A percentile compares a stretch with the other conserved stretches of the same genome.
Conservation (phyloP, 2,888 invertebrate species). For the Cataglyphis livida region DNA sequence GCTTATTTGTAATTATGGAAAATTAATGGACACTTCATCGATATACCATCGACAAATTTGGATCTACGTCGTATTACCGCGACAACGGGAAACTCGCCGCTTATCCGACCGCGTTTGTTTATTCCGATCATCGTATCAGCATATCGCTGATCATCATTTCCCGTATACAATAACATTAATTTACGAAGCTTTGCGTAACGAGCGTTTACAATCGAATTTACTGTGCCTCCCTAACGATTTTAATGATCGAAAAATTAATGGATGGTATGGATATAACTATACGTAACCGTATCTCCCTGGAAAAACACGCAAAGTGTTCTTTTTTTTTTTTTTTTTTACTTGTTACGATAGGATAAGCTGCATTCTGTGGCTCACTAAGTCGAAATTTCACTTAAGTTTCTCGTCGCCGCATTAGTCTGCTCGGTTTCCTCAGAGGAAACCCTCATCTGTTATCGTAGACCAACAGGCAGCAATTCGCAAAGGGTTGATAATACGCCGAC, state of each 20-base stretch:
- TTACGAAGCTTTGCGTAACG: conserved; percentile 1
- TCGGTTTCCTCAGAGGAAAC: conserved; percentile 24
- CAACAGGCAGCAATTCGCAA: conserved; percentile 76
- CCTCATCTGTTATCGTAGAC: conserved; percentile 75
- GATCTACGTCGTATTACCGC: conserved; percentile 23
- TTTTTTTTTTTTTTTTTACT: not conserved
- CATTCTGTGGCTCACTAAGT: conserved; percentile 38
- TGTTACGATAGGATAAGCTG: not conserved
- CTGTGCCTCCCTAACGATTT: not conserved
- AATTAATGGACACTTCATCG: conserved; percentile 42
- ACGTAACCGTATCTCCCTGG: not conserved
- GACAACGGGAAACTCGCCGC: not conserved
- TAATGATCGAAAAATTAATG: not conserved
- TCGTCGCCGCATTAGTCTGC: conserved; percentile 44
- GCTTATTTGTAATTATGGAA: conserved; percentile 49
- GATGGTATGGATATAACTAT: not conserved
- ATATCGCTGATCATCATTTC: not conserved
- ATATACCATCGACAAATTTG: conserved; percentile 23
- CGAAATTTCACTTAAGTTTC: conserved; percentile 59
- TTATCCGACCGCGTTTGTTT: conserved; percentile 27
- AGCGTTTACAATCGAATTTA: not conserved
- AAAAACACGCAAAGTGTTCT: not conserved
- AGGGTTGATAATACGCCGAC: conserved; percentile 75
- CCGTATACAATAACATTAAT: conserved; percentile 2
- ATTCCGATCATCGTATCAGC: not conserved